phyloP scores from a whole-genome alignment of 2,113 vertebrate species.

The Ascaphus truei region DNA sequence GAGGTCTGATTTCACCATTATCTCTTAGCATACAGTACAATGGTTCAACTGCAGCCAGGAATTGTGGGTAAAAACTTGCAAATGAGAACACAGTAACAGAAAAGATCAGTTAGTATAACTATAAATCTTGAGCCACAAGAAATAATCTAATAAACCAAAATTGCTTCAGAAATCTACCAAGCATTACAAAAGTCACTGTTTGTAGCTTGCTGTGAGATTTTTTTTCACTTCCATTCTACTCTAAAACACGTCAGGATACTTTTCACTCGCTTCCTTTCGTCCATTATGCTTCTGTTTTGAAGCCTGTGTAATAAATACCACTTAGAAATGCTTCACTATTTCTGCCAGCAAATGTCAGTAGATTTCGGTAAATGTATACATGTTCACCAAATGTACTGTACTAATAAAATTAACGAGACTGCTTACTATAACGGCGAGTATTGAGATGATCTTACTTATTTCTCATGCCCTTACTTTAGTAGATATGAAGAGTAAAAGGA shows the following conservation, averaged over 20 bases:
- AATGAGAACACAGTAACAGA: conserved; percentile 12
- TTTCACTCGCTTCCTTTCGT: background rate
- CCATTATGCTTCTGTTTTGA: background rate
- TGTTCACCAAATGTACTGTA: background rate
- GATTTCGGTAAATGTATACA: background rate
- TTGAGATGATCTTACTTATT: background rate
- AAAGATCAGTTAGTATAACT: conserved; percentile 20
- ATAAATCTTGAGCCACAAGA: conserved; percentile 28
- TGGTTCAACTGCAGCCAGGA: too few relatives aligned
- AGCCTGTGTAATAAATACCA: conserved; percentile 6
- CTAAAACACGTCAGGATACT: conserved; percentile 24
- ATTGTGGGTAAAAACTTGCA: too few relatives aligned
- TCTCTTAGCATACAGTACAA: too few relatives aligned
- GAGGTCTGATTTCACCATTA: too few relatives aligned
- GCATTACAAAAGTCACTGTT: background rate
- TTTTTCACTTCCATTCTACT: background rate
- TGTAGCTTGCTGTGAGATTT: background rate
- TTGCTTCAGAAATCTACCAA: background rate
- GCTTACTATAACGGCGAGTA: conserved; percentile 3
- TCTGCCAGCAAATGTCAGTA: conserved; percentile 8
- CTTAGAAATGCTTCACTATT: conserved; percentile 26
- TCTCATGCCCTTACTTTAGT: background rate
- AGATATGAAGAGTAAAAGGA: conserved; percentile 13
- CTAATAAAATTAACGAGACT: conserved; percentile 9
- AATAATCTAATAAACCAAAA: conserved; percentile 16